phyloP scores from a whole-genome alignment of 2,113 vertebrate species.

The Sturnus vulgaris region DNA sequence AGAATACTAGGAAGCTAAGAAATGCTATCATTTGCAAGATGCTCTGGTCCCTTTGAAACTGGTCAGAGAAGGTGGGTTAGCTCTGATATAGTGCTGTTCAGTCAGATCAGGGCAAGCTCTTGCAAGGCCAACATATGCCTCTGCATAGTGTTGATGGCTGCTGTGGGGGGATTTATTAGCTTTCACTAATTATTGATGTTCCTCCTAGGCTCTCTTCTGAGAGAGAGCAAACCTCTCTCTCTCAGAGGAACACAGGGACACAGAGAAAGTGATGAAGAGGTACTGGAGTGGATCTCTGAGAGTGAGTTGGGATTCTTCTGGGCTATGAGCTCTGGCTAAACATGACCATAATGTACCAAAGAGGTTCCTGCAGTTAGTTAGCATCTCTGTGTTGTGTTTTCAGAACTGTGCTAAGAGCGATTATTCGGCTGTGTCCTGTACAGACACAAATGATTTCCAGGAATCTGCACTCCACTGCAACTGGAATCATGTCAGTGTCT shows the following conservation, averaged over 20 bases:
- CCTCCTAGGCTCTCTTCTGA: not conserved
- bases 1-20: not conserved
- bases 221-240: not conserved
- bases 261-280: not conserved
- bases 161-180: not conserved
- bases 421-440: not conserved
- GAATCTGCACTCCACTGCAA: not conserved
- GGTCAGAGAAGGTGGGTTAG: not conserved
- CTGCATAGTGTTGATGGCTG: not conserved
- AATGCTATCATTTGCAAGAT: not conserved
- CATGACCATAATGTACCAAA: not conserved
- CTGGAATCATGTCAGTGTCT: not conserved
- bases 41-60: not conserved
- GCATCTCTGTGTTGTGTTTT: not conserved
- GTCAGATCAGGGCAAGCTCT: not conserved
- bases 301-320: not conserved
- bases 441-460: not conserved
- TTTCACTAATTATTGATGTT: not conserved
- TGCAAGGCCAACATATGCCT: not conserved
- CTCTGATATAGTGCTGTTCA: not conserved
- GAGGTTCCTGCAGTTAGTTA: not conserved
- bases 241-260: not conserved
- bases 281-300: not conserved
- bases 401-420: not conserved
- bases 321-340: not conserved